A percentile compares a stretch with the other conserved stretches of the same genome.
phyloP scores from a whole-genome alignment of 2,797 vertebrate genomes.

The Eptatretus atami region DNA sequence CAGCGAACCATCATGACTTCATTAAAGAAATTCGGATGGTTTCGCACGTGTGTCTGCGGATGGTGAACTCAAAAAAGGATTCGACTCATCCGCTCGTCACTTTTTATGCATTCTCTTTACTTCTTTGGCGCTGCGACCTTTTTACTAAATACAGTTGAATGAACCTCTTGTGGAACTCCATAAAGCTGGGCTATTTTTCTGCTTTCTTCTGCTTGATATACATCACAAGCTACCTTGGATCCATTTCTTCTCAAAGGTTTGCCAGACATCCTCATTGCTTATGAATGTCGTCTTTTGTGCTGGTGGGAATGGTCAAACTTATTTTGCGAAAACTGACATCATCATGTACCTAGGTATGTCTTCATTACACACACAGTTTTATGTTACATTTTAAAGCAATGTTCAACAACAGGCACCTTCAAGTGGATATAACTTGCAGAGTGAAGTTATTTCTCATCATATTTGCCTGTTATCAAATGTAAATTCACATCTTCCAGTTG shows the following conservation, averaged over 20 bases:
- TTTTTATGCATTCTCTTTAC: slow-evolving; percentile 27
- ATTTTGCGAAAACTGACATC: slow-evolving; percentile 44
- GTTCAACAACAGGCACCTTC: too few species aligned
- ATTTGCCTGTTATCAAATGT: too few species aligned
- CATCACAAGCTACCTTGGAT: slow-evolving; percentile 43
- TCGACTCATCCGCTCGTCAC: slow-evolving; percentile 21
- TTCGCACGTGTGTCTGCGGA: slow-evolving; percentile 14
- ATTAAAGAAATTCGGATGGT: slow-evolving; percentile 13
- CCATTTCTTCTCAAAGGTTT: slow-evolving; percentile 24
- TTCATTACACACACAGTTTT: not conserved
- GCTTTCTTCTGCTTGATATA: slow-evolving; percentile 32
- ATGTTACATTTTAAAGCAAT: not conserved
- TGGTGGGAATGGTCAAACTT: slow-evolving; percentile 23
- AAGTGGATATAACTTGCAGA: too few species aligned
- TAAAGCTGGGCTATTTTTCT: slow-evolving; percentile 58
- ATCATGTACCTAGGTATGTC: slow-evolving; percentile 61
- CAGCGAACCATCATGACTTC: slow-evolving; percentile 13
- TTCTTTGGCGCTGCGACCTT: slow-evolving; percentile 21
- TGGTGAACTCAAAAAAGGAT: slow-evolving; percentile 14
- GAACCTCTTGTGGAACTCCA: slow-evolving; percentile 61
- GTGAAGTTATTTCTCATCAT: too few species aligned
- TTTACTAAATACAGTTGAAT: slow-evolving; percentile 51
- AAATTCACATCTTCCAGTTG: too few species aligned
- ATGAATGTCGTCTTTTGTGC: slow-evolving; percentile 39
- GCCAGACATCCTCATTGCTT: slow-evolving; percentile 27